Evolutionary conservation across 1,140 invertebrate species (phyloP).

Genomic region (Drosophila neocordata): DNA sequence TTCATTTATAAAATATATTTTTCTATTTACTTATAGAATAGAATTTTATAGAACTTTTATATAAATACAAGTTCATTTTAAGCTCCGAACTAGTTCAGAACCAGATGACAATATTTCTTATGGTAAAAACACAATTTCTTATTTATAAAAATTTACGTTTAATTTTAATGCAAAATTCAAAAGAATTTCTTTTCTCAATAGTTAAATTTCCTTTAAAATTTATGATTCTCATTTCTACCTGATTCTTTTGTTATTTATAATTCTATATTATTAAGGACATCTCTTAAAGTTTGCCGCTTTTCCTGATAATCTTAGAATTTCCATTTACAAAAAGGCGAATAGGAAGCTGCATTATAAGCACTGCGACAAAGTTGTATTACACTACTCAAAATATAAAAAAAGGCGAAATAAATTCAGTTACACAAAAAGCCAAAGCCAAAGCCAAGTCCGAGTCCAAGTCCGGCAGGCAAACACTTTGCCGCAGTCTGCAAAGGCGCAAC

Average conservation of each 20-base stretch:
- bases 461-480: slow-evolving; percentile 45
- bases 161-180: no score
- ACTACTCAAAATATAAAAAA: slow-evolving; percentile 20
- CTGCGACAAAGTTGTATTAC: slow-evolving; percentile 45
- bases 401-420: slow-evolving; percentile 50
- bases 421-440: slow-evolving; percentile 51
- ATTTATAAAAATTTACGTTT: no score
- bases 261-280: background rate
- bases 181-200: background rate
- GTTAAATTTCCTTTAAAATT: background rate
- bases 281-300: background rate
- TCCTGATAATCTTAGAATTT: slow-evolving; percentile 11
- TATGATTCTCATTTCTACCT: background rate
- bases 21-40: no score
- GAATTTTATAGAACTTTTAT: no score
- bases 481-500: slow-evolving; percentile 49
- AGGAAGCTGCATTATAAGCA: slow-evolving; percentile 35
- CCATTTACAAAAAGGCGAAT: slow-evolving; percentile 15
- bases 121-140: no score
- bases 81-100: no score
- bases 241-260: background rate
- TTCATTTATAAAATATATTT: no score
- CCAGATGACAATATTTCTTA: no score
- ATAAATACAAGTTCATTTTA: no score
- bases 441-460: slow-evolving; percentile 26